Conservation (phyloP, 2,797 vertebrate genomes). For the Anguilla pacifica region DNA sequence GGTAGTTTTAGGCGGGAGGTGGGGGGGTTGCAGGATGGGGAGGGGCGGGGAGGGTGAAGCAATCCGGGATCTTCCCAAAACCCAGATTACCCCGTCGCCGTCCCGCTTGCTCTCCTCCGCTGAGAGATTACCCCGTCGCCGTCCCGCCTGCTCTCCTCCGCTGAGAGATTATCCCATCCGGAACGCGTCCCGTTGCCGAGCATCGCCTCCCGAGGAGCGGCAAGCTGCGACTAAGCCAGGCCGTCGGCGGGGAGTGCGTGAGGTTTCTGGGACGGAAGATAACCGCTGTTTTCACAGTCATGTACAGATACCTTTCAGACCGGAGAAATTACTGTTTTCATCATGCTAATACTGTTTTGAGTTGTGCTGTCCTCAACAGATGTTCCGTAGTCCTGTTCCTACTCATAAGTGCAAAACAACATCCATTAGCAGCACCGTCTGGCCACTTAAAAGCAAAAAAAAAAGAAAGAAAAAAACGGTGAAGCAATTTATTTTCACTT, state of each 20-base stretch:
- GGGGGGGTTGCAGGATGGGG: too few species aligned
- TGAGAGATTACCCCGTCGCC: conserved; percentile 20
- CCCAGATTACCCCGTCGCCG: neutral
- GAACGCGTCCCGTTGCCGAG: conserved; percentile 37
- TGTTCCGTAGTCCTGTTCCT: neutral
- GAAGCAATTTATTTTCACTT: conserved; percentile 1
- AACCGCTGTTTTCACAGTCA: conserved; percentile 23
- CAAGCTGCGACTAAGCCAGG: conserved; percentile 43
- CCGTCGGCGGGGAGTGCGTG: conserved; percentile 9
- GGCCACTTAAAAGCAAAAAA: neutral
- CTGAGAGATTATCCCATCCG: conserved; percentile 25
- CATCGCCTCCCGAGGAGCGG: conserved; percentile 34
- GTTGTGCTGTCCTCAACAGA: neutral
- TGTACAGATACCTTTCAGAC: neutral
- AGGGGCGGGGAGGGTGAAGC: neutral
- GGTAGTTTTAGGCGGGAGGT: neutral
- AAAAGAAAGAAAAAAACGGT: neutral
- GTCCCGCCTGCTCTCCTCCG: conserved; percentile 10
- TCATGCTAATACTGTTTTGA: neutral
- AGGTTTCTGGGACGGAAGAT: conserved; percentile 25
- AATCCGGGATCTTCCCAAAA: neutral
- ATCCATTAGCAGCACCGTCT: neutral
- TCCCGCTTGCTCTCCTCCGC: conserved; percentile 1
- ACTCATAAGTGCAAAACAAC: neutral
- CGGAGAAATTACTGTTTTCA: neutral